phyloP scores from a whole-genome alignment of 2,113 vertebrate genomes.

The Onychostruthus taczanowskii region DNA sequence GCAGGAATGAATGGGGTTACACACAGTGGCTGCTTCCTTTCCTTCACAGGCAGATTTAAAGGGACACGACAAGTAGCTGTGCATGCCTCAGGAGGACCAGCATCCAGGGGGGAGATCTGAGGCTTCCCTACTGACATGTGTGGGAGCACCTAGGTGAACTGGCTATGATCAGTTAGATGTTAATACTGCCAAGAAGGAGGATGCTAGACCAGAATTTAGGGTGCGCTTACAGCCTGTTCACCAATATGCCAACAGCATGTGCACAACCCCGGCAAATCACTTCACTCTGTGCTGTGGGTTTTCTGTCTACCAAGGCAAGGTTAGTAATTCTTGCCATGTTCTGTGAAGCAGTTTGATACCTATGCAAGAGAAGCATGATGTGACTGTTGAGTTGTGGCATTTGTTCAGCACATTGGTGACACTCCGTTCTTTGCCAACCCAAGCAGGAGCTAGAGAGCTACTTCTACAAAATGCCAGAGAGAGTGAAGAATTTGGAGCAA shows the following conservation, averaged over 20 bases:
- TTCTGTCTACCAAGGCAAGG: neutral
- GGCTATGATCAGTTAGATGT: neutral
- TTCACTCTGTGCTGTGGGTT: neutral
- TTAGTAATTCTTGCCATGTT: neutral
- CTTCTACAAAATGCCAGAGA: neutral
- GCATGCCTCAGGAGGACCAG: neutral
- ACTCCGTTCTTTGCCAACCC: neutral
- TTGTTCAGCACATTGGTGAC: neutral
- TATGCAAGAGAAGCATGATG: neutral
- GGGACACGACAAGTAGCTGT: fast-evolving
- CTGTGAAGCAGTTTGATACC: neutral
- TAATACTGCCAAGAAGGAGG: neutral
- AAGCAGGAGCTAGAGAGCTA: neutral
- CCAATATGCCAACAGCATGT: fast-evolving
- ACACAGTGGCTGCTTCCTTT: neutral
- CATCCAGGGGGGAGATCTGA: neutral
- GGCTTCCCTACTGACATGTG: neutral
- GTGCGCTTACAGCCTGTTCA: neutral
- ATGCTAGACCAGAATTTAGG: neutral
- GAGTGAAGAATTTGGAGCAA: neutral
- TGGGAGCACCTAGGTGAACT: neutral
- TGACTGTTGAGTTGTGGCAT: neutral
- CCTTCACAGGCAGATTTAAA: neutral
- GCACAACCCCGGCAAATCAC: neutral
- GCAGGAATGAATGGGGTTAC: neutral